Evolutionary conservation across 2,888 invertebrate genomes (phyloP).

Genomic region (Ophion slaviceki): DNA sequence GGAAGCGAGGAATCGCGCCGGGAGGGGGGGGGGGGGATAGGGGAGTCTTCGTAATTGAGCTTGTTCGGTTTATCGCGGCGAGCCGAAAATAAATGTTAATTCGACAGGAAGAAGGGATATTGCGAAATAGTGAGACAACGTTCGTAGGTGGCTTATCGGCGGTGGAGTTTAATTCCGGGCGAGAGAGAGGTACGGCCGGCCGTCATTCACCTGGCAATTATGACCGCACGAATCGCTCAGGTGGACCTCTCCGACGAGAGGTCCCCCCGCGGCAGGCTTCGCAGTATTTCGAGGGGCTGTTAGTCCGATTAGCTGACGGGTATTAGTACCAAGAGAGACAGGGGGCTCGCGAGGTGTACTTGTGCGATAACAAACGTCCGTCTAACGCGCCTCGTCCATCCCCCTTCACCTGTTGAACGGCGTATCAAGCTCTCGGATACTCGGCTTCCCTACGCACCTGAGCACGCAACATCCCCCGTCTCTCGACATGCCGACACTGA

Average conservation of each 20-base stretch:
- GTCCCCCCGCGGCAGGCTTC: conserved; percentile 64
- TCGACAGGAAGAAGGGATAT: not conserved
- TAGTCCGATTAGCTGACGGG: conserved; percentile 76
- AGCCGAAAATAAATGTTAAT: not conserved
- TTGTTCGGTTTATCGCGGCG: not conserved
- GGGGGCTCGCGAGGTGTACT: conserved; percentile 30
- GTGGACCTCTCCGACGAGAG: conserved; percentile 15
- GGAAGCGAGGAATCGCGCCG: too few relatives aligned
- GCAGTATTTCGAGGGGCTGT: conserved; percentile 79
- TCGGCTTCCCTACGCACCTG: conserved; percentile 69
- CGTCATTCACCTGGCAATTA: conserved; percentile 79
- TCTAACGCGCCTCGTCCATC: conserved; percentile 74
- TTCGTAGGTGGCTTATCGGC: not conserved
- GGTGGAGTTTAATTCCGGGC: conserved; percentile 10
- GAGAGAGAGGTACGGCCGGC: conserved; percentile 68
- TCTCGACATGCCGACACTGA: too few relatives aligned
- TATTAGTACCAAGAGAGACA: conserved; percentile 73
- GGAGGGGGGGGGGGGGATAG: too few relatives aligned
- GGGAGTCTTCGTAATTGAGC: too few relatives aligned
- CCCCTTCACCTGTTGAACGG: conserved; percentile 82
- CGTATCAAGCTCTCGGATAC: conserved; percentile 47
- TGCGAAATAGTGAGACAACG: not conserved
- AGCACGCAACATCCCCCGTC: conserved; percentile 65
- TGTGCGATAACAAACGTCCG: conserved; percentile 69
- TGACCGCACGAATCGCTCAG: conserved; percentile 73